These are phyloP conservation scores for Nasua narica DNA, from an alignment of 2,797 vertebrate genomes.

Conservation along the genomic window DNA sequence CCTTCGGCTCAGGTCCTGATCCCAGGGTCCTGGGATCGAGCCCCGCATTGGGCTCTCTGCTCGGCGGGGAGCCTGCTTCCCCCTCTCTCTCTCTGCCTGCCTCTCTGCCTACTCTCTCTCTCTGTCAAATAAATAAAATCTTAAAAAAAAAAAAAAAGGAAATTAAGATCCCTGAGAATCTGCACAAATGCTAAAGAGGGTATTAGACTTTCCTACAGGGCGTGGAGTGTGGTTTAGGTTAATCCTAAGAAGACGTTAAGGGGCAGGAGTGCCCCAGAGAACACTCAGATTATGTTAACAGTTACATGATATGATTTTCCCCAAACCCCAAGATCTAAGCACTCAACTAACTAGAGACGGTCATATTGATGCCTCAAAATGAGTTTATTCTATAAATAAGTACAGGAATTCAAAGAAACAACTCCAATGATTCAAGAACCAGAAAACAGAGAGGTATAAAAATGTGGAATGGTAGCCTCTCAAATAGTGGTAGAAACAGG, in stretches of 20 bases:
- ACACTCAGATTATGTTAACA: neutral
- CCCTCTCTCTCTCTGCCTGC: no score
- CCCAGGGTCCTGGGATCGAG: no score
- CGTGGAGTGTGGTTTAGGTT: neutral
- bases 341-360: neutral
- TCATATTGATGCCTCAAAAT: neutral
- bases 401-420: neutral
- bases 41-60: no score
- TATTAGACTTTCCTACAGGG: neutral
- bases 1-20: no score
- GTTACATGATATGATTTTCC: neutral
- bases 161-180: neutral
- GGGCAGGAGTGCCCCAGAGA: neutral
- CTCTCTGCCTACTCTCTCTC: neutral
- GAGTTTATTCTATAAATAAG: conserved; percentile 6
- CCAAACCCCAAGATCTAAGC: neutral
- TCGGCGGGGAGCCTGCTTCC: no score
- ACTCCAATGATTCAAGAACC: neutral
- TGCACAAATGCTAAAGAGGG: neutral
- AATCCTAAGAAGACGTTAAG: neutral
- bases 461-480: neutral
- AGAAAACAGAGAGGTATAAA: neutral
- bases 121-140: neutral
- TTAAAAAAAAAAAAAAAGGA: neutral
- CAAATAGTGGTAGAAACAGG: neutral